phyloP scores from a whole-genome alignment of 2,888 invertebrate species.

The Tenthredo notha region DNA sequence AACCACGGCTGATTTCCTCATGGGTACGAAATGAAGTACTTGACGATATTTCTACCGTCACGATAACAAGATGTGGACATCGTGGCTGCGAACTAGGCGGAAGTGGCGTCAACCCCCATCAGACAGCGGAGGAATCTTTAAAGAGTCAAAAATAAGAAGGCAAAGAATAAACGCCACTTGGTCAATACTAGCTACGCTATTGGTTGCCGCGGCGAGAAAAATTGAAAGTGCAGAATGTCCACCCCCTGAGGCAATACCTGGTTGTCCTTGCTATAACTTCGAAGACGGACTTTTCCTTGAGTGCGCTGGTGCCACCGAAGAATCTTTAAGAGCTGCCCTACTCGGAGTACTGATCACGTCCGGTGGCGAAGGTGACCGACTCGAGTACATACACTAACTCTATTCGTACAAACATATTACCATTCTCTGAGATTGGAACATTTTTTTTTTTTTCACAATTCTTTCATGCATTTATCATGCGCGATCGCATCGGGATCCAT shows the following conservation, averaged over 20 bases:
- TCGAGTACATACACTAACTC: constrained; percentile 26
- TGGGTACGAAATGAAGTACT: constrained; percentile 16
- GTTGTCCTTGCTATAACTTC: constrained; percentile 95
- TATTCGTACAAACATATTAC: not conserved
- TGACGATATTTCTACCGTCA: not conserved
- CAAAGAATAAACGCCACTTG: constrained; percentile 56
- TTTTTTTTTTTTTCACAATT: not conserved
- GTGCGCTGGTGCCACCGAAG: constrained; percentile 90
- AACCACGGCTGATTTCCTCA: not conserved
- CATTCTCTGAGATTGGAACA: not conserved
- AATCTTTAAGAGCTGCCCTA: constrained; percentile 87
- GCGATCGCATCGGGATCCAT: not conserved
- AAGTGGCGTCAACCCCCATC: constrained; percentile 71
- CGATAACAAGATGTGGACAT: constrained; percentile 70
- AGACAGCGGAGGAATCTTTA: constrained; percentile 67
- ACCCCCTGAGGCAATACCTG: constrained; percentile 87
- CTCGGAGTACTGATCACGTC: constrained; percentile 82
- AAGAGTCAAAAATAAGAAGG: constrained; percentile 57
- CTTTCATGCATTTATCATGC: not conserved
- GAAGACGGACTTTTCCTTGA: constrained; percentile 95
- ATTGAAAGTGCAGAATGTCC: constrained; percentile 82
- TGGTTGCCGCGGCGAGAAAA: constrained; percentile 70
- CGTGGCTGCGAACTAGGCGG: constrained; percentile 74
- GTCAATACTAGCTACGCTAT: constrained; percentile 67
- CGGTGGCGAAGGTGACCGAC: constrained; percentile 79